Percentiles rank a stretch among this genome's conserved stretches.
Conservation (phyloP, 2,797 vertebrate genomes). For the Oophaga sylvatica region DNA sequence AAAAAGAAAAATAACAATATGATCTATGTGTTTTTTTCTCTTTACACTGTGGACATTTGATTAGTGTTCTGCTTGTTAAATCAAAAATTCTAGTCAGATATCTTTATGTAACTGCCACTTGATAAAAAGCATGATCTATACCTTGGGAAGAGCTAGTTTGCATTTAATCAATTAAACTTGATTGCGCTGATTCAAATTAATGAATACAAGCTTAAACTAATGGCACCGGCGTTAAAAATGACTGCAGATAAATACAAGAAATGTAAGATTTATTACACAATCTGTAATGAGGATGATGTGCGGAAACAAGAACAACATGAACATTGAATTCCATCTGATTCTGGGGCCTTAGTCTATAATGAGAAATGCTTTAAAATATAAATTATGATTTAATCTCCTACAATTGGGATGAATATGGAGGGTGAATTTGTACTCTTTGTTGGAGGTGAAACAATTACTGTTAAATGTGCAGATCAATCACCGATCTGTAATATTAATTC, state of each 20-base stretch:
- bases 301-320: slow-evolving; percentile 10
- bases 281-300: slow-evolving; percentile 22
- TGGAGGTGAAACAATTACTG: not conserved
- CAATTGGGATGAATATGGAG: not conserved
- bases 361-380: not conserved
- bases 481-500: not conserved
- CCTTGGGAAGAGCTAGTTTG: slow-evolving; percentile 66
- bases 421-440: not conserved
- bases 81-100: slow-evolving; percentile 60
- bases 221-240: slow-evolving; percentile 76
- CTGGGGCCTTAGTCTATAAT: not conserved
- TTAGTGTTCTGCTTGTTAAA: slow-evolving; percentile 15
- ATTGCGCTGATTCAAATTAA: slow-evolving; percentile 71
- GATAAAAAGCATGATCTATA: slow-evolving; percentile 51
- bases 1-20: not conserved
- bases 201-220: slow-evolving; percentile 76
- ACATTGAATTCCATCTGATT: slow-evolving; percentile 29
- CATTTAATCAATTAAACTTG: slow-evolving; percentile 70
- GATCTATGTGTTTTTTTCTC: not conserved
- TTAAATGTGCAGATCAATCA: not conserved
- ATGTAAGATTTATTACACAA: slow-evolving; percentile 68
- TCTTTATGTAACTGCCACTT: slow-evolving; percentile 40
- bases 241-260: slow-evolving; percentile 76
- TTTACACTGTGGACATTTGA: slow-evolving; percentile 13
- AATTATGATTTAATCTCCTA: not conserved